Evolutionary conservation across 2,113 vertebrate species (phyloP).

Genomic region (Mola mola): DNA sequence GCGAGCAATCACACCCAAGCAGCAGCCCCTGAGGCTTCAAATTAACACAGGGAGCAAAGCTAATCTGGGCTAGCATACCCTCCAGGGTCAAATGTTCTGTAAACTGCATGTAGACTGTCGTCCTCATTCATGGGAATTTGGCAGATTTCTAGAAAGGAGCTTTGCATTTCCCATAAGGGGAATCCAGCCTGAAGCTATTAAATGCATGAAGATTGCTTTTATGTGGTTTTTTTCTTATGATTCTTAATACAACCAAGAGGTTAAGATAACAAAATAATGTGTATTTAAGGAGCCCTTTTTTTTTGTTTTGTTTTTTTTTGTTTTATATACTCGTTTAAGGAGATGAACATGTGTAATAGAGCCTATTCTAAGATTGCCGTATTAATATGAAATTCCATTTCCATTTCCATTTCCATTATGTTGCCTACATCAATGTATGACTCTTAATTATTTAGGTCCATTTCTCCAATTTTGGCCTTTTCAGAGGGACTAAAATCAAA

Average conservation of each 20-base stretch:
- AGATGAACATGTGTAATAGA: no score
- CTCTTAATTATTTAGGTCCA: neutral
- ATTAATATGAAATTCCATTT: no score
- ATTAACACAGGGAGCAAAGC: slow-evolving; percentile 74
- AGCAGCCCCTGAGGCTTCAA: slow-evolving; percentile 54
- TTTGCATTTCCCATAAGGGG: slow-evolving; percentile 36
- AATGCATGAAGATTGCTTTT: slow-evolving; percentile 28
- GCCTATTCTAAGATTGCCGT: no score
- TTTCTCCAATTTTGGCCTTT: slow-evolving; percentile 8
- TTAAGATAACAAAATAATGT: no score
- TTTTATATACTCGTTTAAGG: no score
- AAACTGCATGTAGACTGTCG: slow-evolving; percentile 64
- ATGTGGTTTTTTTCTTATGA: no score
- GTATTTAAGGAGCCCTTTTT: no score
- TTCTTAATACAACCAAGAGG: no score
- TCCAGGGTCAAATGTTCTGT: slow-evolving; percentile 63
- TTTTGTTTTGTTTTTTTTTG: neutral
- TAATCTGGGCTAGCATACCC: slow-evolving; percentile 67
- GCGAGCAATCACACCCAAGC: slow-evolving; percentile 68
- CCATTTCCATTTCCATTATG: neutral
- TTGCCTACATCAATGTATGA: neutral
- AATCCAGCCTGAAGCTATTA: slow-evolving; percentile 36
- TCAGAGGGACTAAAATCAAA: neutral
- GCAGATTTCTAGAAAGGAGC: slow-evolving; percentile 61
- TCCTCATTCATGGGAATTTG: slow-evolving; percentile 58